Percentiles rank a stretch among this genome's conserved stretches.
Evolutionary conservation across 2,113 vertebrate species (phyloP).

Genomic region (Gymnarchus niloticus): DNA sequence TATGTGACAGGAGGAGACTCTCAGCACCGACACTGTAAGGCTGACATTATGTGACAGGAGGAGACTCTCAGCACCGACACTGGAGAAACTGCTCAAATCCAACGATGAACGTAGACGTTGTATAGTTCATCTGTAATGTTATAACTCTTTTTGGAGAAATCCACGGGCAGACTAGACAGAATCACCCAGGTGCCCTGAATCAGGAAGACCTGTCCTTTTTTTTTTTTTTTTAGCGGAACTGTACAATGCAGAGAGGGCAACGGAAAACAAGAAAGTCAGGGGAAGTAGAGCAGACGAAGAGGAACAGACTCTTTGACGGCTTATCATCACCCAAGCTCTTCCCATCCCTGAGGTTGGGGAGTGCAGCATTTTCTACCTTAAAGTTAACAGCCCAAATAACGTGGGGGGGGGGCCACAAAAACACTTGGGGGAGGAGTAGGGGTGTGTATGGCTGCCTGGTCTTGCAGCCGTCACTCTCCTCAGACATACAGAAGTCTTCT

Average conservation of each 20-base stretch:
- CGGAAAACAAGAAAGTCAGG: constrained; percentile 20
- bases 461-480: neutral
- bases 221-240: constrained; percentile 32
- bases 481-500: neutral
- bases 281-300: constrained; percentile 47
- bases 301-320: constrained; percentile 37
- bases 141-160: neutral
- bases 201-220: constrained; percentile 17
- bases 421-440: neutral
- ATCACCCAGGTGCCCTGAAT: too few species aligned
- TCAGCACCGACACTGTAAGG: neutral
- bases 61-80: neutral
- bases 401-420: neutral
- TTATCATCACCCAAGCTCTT: neutral
- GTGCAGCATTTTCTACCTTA: neutral
- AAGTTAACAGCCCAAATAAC: neutral
- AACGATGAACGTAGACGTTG: neutral
- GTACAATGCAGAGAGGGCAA: constrained; percentile 2
- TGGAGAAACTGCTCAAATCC: neutral
- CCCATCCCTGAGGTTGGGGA: neutral
- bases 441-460: neutral
- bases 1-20: neutral
- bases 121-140: neutral
- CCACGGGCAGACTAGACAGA: neutral
- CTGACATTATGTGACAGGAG: neutral